Conservation (phyloP, 92 coral and sea anemone species). For the Zoanthus sansibaricus region DNA sequence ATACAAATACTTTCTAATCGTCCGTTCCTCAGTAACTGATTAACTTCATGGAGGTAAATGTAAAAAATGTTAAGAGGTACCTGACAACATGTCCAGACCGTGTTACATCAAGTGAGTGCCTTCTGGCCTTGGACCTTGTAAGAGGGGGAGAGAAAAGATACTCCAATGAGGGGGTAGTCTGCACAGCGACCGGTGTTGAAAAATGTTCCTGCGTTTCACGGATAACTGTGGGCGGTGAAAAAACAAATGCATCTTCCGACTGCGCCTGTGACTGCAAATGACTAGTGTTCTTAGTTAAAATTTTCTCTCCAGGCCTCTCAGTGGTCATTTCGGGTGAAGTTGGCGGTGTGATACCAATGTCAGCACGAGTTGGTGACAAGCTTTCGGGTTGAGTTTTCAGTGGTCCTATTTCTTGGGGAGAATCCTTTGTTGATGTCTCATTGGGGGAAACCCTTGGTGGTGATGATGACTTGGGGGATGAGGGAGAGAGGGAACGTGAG, state of each 20-base stretch:
- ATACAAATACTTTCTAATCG: too few species aligned
- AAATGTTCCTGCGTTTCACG: conserved; percentile 52
- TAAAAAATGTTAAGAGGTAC: background rate
- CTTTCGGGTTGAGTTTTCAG: background rate
- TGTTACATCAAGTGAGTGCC: conserved; percentile 72
- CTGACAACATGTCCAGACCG: conserved; percentile 27
- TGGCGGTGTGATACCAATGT: conserved; percentile 67
- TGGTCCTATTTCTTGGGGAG: conserved; percentile 1
- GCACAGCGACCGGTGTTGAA: conserved; percentile 14
- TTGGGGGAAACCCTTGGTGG: conserved; percentile 46
- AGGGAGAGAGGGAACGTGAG: background rate
- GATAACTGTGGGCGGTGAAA: conserved; percentile 79
- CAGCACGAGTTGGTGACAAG: conserved; percentile 17
- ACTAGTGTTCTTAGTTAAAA: conserved; percentile 1
- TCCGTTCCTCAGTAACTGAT: too few species aligned
- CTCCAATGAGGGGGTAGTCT: conserved; percentile 66
- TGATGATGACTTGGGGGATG: conserved; percentile 23
- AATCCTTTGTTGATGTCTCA: background rate
- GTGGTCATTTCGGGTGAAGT: conserved; percentile 58
- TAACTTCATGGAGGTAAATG: too few species aligned
- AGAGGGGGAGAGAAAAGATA: conserved; percentile 94
- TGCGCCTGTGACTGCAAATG: background rate
- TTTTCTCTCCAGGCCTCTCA: background rate
- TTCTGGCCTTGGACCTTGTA: conserved; percentile 83
- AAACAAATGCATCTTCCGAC: conserved; percentile 56